Percentiles rank a stretch among this genome's conserved stretches.
Evolutionary conservation across 2,113 vertebrate species (phyloP).

Genomic region (Bolborhynchus lineola): DNA sequence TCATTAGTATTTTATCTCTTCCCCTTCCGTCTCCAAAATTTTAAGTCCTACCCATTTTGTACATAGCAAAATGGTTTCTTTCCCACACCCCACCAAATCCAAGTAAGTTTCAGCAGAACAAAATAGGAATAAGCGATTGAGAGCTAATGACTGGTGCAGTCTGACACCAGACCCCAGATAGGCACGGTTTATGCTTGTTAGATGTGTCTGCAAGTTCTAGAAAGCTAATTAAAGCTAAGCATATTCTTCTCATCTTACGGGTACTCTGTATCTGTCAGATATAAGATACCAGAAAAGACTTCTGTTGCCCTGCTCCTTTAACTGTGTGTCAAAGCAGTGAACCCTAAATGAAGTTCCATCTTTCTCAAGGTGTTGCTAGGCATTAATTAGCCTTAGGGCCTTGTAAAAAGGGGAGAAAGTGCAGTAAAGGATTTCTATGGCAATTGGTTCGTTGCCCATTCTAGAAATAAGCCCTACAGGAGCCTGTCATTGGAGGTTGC

Average conservation of each 20-base stretch:
- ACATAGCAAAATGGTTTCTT: not conserved
- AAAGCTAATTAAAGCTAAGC: slow-evolving; percentile 15
- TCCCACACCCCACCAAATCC: not conserved
- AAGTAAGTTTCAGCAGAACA: not conserved
- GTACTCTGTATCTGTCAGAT: not conserved
- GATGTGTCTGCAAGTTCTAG: not conserved
- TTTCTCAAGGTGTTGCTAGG: not conserved
- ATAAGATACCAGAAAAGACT: not conserved
- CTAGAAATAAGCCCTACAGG: not conserved
- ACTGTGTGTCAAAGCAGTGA: not conserved
- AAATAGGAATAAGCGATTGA: not conserved
- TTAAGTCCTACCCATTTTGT: not conserved
- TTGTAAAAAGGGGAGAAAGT: not conserved
- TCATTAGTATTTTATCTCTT: not conserved
- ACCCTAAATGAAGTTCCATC: not conserved
- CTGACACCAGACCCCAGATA: not conserved
- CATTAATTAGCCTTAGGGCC: not conserved
- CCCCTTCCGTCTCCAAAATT: not conserved
- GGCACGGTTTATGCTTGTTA: not conserved
- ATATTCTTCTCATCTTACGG: slow-evolving; percentile 28
- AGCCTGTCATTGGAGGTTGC: not conserved
- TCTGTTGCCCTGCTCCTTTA: not conserved
- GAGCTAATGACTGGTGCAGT: not conserved
- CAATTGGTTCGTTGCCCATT: not conserved
- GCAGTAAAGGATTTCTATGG: not conserved